Evolutionary conservation across 1,140 invertebrate species (phyloP), one percentile per base, ranked within the genome.

Genomic region (Pogonognathellus flavescens): DNA sequence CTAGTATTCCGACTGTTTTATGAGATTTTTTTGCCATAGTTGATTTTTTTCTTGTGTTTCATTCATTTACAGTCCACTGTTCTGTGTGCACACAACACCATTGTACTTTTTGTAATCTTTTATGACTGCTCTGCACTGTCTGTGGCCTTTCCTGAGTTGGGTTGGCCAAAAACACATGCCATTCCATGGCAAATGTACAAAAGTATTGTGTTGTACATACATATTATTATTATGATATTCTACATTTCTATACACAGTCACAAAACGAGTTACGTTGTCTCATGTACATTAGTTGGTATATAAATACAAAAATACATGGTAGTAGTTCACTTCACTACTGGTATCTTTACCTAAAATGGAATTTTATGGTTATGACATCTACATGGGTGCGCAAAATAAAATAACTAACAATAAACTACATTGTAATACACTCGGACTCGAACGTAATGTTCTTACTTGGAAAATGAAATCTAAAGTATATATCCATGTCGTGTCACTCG

Each of bases 351-450:
- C 70, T 10, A 76, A 76, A 49, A 76, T 50, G 70, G 70, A 76
- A 49, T 76, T 76, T 76, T 76, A 76, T 76, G n/a, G 31, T 76
- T 76, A 50, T 76, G 70, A 76, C 70, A 41, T 76, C 31, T 16
- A 49, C 16, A 76, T 76, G 70, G 25, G 22, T 18, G 31, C 31
- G 31, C 31, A 41, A 41, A 41, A 41, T 41, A 41, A 41, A 41
- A 41, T 41, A 41, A 41, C 31, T 41, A 41, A 57, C 53, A 14
- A 57, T 57, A 57, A 57, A n/a, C 53, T 57, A 57, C 53, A 57
- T n/a, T 13, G 11, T 57, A 57, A 57, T 14, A 57, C n/a, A 57
- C n/a, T 14, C 11, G 53, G 2, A 57, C 11, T 13, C 2, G 53
- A 57, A n/a, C n/a, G 3, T 57, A 4, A 57, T 57, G 53, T 14